Evolutionary conservation across 2,113 vertebrate genomes (phyloP).

Genomic region (Grus americana): DNA sequence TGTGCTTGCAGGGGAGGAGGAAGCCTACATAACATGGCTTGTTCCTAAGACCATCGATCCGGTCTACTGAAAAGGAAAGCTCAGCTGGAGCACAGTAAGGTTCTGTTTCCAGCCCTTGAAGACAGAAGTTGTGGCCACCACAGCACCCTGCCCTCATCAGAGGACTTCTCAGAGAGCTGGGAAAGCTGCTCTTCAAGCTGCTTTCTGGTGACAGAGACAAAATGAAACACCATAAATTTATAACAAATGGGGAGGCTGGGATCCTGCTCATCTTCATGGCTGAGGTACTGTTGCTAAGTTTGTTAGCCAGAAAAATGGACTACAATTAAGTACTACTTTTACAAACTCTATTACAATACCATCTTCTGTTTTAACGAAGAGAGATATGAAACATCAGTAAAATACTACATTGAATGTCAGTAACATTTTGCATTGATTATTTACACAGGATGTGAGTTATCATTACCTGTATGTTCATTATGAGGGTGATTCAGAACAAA

Average conservation of each 20-base stretch:
- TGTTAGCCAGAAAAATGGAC: not conserved
- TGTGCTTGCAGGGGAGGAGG: not conserved
- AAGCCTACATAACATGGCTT: not conserved
- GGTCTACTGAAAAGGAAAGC: not conserved
- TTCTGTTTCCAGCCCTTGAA: not conserved
- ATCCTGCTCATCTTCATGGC: not conserved
- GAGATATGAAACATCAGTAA: not conserved
- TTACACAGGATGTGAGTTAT: not conserved
- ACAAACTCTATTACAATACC: not conserved
- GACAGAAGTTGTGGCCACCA: not conserved
- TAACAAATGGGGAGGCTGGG: not conserved
- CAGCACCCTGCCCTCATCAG: not conserved
- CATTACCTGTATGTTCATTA: not conserved
- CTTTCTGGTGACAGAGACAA: not conserved
- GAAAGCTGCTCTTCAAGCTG: not conserved
- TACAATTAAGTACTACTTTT: not conserved
- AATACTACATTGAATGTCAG: not conserved
- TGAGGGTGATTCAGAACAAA: not conserved
- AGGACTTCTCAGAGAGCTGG: not conserved
- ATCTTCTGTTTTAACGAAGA: not conserved
- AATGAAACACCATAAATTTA: not conserved
- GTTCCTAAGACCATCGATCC: not conserved
- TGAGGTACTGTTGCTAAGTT: not conserved
- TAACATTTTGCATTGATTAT: not conserved
- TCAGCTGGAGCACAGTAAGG: not conserved